Conservation (phyloP, 2,113 vertebrate species). For the Garra rufa region DNA sequence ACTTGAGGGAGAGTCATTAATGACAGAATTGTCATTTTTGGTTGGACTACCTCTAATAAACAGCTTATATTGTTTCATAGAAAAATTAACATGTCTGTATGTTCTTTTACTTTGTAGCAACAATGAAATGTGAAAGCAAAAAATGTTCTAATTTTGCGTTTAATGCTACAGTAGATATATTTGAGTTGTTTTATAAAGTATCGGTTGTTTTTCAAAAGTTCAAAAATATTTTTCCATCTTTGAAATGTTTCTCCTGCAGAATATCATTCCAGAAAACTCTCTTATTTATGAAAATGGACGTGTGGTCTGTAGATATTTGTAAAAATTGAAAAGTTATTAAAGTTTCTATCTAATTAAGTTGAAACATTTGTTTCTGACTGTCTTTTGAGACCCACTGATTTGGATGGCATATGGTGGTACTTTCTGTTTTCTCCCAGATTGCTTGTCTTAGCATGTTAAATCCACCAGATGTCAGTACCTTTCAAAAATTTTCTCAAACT, state of each 20-base stretch:
- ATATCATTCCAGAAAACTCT: conserved; percentile 37
- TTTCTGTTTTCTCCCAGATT: neutral
- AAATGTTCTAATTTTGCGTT: conserved; percentile 21
- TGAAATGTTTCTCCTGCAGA: conserved; percentile 41
- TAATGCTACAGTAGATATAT: conserved; percentile 35
- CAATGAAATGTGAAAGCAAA: conserved; percentile 46
- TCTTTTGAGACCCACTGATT: neutral
- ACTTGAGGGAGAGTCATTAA: no score
- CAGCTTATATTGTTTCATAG: neutral
- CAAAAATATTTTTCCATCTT: conserved; percentile 22
- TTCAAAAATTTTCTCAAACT: neutral
- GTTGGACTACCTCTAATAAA: neutral
- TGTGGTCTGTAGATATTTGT: conserved; percentile 79
- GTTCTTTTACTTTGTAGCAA: conserved; percentile 1
- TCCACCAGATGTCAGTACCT: conserved; percentile 32
- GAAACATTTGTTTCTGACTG: conserved; percentile 41
- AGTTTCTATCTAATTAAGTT: conserved; percentile 69
- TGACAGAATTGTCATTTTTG: no score
- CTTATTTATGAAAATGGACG: conserved; percentile 77
- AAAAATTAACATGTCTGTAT: neutral
- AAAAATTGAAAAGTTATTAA: conserved; percentile 79
- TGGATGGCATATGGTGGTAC: neutral
- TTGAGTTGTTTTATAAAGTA: conserved; percentile 2
- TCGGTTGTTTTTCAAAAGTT: conserved; percentile 54
- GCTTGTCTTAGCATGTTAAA: conserved; percentile 7